phyloP scores from a whole-genome alignment of 2,113 vertebrate genomes.

The Ariopsis seemanni region DNA sequence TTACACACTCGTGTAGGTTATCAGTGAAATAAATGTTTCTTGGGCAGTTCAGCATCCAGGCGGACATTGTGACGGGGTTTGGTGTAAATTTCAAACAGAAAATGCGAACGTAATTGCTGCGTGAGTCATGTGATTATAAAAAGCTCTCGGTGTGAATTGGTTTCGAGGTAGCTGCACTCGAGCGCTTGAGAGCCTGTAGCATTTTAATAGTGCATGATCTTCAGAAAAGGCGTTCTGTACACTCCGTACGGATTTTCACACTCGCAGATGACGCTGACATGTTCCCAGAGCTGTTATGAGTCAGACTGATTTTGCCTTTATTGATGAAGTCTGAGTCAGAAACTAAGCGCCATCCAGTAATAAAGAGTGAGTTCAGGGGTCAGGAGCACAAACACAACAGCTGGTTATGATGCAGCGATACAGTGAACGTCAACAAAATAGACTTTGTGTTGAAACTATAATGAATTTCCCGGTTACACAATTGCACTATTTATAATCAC shows the following conservation, averaged over 20 bases:
- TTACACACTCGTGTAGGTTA: not conserved
- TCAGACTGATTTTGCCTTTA: not conserved
- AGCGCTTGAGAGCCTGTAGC: not conserved
- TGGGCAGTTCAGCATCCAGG: no score
- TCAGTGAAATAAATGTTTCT: not conserved
- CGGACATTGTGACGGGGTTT: no score
- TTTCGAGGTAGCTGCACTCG: not conserved
- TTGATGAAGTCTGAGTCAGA: not conserved
- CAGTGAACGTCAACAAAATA: no score
- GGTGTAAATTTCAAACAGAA: not conserved
- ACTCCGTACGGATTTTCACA: not conserved
- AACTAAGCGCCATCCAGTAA: not conserved
- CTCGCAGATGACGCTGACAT: not conserved
- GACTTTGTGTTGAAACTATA: no score
- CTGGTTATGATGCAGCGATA: not conserved
- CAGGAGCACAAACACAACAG: not conserved
- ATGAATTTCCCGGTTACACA: no score
- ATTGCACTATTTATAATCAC: no score
- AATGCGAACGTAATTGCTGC: not conserved
- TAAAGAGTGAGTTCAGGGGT: constrained; percentile 1
- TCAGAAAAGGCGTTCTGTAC: not conserved
- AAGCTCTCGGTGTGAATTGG: not conserved
- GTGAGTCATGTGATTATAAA: not conserved
- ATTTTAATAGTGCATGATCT: not conserved
- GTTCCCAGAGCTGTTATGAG: not conserved